Conservation (phyloP, 2,797 vertebrate genomes). For the Zonotrichia albicollis region DNA sequence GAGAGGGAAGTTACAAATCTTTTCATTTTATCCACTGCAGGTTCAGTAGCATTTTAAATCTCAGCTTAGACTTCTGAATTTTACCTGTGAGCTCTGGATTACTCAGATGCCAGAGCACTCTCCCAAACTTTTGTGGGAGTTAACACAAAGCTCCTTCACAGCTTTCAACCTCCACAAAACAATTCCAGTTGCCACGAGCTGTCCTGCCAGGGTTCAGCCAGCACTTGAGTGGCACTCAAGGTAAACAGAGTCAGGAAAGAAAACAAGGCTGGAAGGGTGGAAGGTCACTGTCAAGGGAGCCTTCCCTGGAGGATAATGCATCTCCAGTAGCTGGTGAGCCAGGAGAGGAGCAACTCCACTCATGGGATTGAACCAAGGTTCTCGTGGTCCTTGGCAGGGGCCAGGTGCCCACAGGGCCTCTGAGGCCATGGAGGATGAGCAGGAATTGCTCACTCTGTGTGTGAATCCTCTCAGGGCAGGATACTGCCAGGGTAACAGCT, state of each 20-base stretch:
- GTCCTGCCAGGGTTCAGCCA: not conserved
- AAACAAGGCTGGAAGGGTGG: not conserved
- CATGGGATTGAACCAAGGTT: not conserved
- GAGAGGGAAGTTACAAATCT: not conserved
- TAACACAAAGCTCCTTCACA: not conserved
- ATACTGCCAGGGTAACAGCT: not conserved
- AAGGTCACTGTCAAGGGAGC: not conserved
- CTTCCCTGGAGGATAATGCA: not conserved
- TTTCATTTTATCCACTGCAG: not conserved
- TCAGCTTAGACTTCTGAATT: not conserved
- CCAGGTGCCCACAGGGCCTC: not conserved
- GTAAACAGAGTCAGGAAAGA: not conserved
- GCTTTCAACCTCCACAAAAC: not conserved
- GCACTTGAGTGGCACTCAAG: not conserved
- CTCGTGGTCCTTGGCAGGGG: not conserved
- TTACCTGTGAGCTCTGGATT: not conserved
- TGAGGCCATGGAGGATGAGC: not conserved
- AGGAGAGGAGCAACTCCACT: not conserved
- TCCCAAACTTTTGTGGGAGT: not conserved
- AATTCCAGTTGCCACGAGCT: not conserved
- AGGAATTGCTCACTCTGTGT: not conserved
- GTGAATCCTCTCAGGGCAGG: not conserved
- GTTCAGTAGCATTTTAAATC: not conserved
- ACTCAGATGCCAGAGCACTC: not conserved
- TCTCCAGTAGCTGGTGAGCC: rapidly evolving